Base-by-base conservation (phyloP, 2,797 vertebrate genomes). In the Petrocephalus schoutedeni region DNA sequence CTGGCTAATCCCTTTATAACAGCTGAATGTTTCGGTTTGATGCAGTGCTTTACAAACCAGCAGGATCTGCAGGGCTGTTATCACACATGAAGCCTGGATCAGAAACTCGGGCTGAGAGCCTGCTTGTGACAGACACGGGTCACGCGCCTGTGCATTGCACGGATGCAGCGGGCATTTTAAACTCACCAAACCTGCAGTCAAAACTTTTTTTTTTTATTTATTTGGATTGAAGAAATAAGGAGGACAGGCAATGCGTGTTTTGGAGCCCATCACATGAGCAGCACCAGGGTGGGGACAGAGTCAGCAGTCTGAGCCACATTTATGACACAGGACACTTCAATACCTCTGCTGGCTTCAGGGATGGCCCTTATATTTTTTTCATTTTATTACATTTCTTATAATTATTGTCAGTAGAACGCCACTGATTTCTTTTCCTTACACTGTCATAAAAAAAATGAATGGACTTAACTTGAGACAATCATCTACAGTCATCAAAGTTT, bases 351-450 rank as follows among this genome's bases (percentile, higher is more conserved):
- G 67, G 32, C 28, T 36, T 71, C 67, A 36, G 67, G 32, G 67
- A n/a, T 2, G 19, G 74, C 45, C 7, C 41, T 49, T 80, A 45
- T 80, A 80, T n/a, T 80, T n/a, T 45, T 14, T 49, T n/a, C 19
- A 80, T 49, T 80, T 80, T 80, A 80, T 80, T 80, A 80, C 74
- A 49, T 80, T 80, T 49, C 74, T 21, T 49, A 7, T 45, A 80
- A 80, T 80, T 49, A 21, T 49, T 16, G n/a, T 80, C 74, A 49
- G 41, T 41, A n/a, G 71, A 77, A 77, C 45, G 16, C 45, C 71
- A 9, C 36, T 19, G 36, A 9, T 6, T 77, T 49, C 19, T 77
- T n/a, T 14, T 6, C 59, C 74, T 80, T 45, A 80, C 74, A 49
- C 19, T 49, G 71, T 49, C 49, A 80, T 80, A 45, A 80, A 80